Conservation (phyloP, 1,140 invertebrate genomes). For the Drosophila nigrodunni region DNA sequence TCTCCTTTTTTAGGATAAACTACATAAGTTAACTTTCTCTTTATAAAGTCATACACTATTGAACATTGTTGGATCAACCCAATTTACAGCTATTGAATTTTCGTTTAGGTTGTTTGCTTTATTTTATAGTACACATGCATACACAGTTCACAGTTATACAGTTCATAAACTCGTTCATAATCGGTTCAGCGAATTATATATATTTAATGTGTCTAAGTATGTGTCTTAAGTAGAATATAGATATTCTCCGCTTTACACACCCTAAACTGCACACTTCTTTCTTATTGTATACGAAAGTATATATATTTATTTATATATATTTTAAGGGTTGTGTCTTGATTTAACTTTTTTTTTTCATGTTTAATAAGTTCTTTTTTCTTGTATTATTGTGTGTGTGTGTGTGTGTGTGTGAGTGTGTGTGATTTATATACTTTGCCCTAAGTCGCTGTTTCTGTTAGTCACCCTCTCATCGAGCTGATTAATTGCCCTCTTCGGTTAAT, state of each 20-base stretch:
- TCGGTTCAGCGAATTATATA: conserved; percentile 28
- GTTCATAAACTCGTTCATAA: conserved; percentile 45
- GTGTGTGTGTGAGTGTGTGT: background rate
- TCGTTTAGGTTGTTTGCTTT: conserved; percentile 53
- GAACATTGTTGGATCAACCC: conserved; percentile 17
- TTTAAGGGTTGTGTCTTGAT: conserved; percentile 9
- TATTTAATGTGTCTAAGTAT: conserved; percentile 43
- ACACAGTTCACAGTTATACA: conserved; percentile 41
- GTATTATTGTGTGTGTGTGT: conserved; percentile 4
- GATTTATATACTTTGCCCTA: conserved; percentile 19
- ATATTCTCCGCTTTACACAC: conserved; percentile 30
- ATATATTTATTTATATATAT: conserved; percentile 32
- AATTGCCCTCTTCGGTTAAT: conserved; percentile 74
- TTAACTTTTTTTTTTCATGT: background rate
- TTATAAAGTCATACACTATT: background rate
- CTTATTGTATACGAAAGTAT: conserved; percentile 27
- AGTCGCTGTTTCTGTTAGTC: conserved; percentile 10
- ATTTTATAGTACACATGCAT: conserved; percentile 62
- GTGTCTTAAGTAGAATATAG: conserved; percentile 39
- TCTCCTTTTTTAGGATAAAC: too few species aligned
- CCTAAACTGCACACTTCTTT: conserved; percentile 22
- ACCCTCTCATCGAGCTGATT: conserved; percentile 46
- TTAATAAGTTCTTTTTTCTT: conserved; percentile 10
- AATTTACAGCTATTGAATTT: conserved; percentile 40
- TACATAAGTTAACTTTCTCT: background rate